Base-by-base conservation (phyloP, 1,140 invertebrate species). In the Drosophila rufa region DNA sequence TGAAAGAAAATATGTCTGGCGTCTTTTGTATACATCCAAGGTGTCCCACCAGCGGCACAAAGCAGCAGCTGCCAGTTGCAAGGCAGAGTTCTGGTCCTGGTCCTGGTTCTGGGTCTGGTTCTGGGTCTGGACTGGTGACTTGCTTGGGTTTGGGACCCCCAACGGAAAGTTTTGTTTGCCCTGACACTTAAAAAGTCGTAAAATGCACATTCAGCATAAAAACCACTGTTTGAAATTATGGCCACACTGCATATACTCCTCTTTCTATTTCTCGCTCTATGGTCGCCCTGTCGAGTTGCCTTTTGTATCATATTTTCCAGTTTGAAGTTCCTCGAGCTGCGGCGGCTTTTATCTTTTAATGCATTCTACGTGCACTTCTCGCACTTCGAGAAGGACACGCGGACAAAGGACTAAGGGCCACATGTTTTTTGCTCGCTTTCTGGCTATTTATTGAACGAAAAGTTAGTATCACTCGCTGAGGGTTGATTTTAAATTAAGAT, bases 111-210 rank as follows among this genome's bases (percentile, higher is more conserved):
- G 50, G 40, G 19, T 15, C 22, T 9, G 17, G 40, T 22, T 22
- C 19, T 42, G 40, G 22, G 36, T 48, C 57, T 38, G 51, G 33
- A 22, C 40, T 45, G 40, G 42, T 55, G 33, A 42, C 27, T 17
- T n/a, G 47, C 3, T 27, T 36, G 14, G 27, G 40, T 46, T 33
- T 25, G 66, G 65, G 65, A 46, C 73, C 62, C 79, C 57, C 62
- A 55, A 33, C 58, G 50, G 61, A 87, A 89, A 89, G 64, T 87
- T 86, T 82, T 84, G 80, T 89, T 89, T 89, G 80, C 62, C 78
- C 77, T 71, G 73, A 89, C 84, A 89, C 84, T 87, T 84, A 87
- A 87, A 89, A 87, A 89, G 84, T 89, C 84, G 77, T 87, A 87
- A 87, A 87, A 87, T 89, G 84, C 84, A 87, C 84, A 87, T 89